Evolutionary conservation across 2,888 invertebrate species (phyloP), one percentile per base, ranked within the genome.

Genomic region (Microdon myrmicae): DNA sequence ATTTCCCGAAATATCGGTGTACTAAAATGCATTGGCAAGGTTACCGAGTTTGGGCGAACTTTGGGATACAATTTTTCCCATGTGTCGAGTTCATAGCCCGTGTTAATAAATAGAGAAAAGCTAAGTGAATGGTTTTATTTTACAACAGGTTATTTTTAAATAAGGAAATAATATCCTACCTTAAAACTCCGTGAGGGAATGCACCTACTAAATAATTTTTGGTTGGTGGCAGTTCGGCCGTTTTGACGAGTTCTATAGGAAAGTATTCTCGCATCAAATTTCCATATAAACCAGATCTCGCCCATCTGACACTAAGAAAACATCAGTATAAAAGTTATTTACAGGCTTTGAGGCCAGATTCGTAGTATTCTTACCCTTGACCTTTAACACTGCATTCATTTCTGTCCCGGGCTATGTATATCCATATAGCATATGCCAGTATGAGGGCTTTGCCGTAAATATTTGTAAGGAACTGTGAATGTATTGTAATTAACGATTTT

Each of bases 171-270:
- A n/a, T n/a, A n/a, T 61, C 69, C 70, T 70, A 80, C 79, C 79
- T 74, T 31, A 96, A 82, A 1, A 95, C 83, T 1, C 97, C 97
- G 78, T 98, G 97, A 0, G 97, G 97, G 78, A 93, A 96, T 56
- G 87, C 86, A 4, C 94, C 92, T 60, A 94, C 85, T 12, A 96
- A 82, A 74, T 96, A 96, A 79, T 94, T 94, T 70, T 83, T 86
- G 20, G 85, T 81, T 0, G 94, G 87, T 71, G 90, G 88, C 44
- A 97, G 75, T 2, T 96, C 92, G 0, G 83, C 86, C 0, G 92
- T 94, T 77, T 94, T 93, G 1, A 92, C 86, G 28, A 96, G 81
- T 55, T 85, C 85, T 13, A 93, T 81, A 0, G 97, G 96, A 73
- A 96, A 97, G 75, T 94, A 97, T 68, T 89, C 86, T 14, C 87